Evolutionary conservation across 2,113 vertebrate genomes (phyloP).

Genomic region (Bubo blakistoni): DNA sequence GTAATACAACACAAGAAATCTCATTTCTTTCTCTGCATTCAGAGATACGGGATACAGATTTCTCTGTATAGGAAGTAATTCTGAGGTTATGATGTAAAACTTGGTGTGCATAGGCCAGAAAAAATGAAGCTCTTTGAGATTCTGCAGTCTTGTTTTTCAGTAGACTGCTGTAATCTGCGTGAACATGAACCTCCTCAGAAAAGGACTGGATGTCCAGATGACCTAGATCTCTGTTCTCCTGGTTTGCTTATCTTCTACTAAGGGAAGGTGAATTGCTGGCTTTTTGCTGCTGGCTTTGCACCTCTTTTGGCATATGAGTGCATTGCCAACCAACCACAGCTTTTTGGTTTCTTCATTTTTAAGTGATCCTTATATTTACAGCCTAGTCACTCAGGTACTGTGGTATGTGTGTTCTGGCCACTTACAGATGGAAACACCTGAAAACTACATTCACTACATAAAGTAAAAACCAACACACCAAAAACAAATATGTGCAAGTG

Average conservation of each 20-base stretch:
- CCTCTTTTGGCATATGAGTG: neutral
- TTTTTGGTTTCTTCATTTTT: neutral
- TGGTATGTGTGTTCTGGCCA: neutral
- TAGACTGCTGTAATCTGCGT: neutral
- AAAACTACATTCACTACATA: neutral
- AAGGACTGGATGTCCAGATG: neutral
- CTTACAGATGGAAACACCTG: neutral
- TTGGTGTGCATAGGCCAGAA: neutral
- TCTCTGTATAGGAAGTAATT: neutral
- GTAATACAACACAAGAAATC: neutral
- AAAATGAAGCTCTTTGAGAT: neutral
- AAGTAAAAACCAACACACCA: neutral
- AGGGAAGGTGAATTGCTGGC: neutral
- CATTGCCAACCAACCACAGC: neutral
- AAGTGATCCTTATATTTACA: neutral
- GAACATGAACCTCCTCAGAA: neutral
- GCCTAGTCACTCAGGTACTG: neutral
- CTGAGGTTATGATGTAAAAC: neutral
- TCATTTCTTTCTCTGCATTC: neutral
- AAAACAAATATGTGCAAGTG: neutral
- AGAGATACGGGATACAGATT: neutral
- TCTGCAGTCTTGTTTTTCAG: neutral
- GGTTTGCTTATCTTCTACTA: neutral
- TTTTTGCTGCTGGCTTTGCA: neutral
- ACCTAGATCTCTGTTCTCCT: neutral